Conservation (phyloP, 2,113 vertebrate species). For the Merops nubicus region DNA sequence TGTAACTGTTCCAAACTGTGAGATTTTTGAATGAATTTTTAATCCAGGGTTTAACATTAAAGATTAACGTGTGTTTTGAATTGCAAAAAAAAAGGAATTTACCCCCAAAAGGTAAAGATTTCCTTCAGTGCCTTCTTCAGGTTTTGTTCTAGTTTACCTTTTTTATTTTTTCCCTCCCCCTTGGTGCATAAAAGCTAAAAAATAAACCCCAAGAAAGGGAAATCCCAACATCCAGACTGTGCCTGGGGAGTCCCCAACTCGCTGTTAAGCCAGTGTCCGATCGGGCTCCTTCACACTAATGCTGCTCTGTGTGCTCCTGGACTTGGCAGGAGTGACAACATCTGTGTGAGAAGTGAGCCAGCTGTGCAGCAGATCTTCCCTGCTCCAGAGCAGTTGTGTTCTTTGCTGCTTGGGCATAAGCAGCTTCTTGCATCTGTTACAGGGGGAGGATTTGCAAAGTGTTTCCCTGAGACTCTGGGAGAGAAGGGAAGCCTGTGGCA, state of each 20-base stretch:
- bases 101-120: slow-evolving; percentile 12
- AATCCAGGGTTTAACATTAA: slow-evolving; percentile 74
- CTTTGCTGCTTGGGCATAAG: slow-evolving; percentile 6
- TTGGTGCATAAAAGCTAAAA: neutral
- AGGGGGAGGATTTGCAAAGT: neutral
- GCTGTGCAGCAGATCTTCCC: slow-evolving; percentile 16
- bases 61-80: slow-evolving; percentile 67
- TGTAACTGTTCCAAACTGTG: slow-evolving; percentile 72
- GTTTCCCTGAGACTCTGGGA: neutral
- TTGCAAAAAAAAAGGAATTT: slow-evolving; percentile 54
- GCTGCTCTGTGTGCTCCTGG: neutral
- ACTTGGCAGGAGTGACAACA: neutral
- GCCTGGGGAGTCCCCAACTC: neutral
- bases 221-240: neutral
- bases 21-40: slow-evolving; percentile 74
- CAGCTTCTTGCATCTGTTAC: neutral
- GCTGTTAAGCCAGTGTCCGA: neutral
- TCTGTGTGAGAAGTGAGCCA: slow-evolving; percentile 41
- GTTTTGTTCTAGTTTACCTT: neutral
- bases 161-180: neutral
- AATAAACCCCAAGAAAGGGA: neutral
- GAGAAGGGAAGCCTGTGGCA: neutral
- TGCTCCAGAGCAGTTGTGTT: neutral
- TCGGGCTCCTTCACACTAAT: neutral
- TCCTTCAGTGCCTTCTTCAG: neutral